phyloP scores from a whole-genome alignment of 53 echinoderm and acorn worm species.

The Crossaster papposus region DNA sequence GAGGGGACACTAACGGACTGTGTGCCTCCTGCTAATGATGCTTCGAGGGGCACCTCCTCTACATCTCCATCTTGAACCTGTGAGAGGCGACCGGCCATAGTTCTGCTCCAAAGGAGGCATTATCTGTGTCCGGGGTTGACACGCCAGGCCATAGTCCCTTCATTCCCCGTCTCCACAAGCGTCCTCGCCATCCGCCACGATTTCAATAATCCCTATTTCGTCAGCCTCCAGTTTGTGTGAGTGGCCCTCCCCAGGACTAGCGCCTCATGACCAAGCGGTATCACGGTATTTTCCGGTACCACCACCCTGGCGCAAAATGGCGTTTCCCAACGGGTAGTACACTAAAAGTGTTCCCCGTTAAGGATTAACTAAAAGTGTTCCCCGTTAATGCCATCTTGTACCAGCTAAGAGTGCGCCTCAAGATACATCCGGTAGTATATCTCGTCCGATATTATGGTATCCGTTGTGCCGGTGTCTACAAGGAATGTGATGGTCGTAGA shows the following conservation, averaged over 20 bases:
- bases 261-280: background rate
- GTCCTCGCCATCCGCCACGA: background rate
- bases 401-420: conserved; percentile 14
- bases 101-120: background rate
- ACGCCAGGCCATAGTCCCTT: background rate
- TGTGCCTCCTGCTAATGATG: background rate
- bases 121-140: background rate
- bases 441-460: conserved; percentile 27
- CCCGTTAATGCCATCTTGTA: background rate
- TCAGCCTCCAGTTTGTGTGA: background rate
- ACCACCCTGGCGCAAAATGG: background rate
- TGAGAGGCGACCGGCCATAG: background rate
- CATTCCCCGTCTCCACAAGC: background rate
- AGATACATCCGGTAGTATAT: conserved; percentile 28
- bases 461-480: conserved; percentile 65
- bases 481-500: conserved; percentile 28
- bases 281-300: background rate
- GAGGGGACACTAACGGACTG: background rate
- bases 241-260: background rate
- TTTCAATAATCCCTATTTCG: background rate
- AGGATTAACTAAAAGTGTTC: background rate
- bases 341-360: background rate
- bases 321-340: background rate
- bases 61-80: background rate
- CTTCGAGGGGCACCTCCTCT: background rate